Conservation (phyloP, 2,797 vertebrate species). For the Chaetophractus vellerosus region DNA sequence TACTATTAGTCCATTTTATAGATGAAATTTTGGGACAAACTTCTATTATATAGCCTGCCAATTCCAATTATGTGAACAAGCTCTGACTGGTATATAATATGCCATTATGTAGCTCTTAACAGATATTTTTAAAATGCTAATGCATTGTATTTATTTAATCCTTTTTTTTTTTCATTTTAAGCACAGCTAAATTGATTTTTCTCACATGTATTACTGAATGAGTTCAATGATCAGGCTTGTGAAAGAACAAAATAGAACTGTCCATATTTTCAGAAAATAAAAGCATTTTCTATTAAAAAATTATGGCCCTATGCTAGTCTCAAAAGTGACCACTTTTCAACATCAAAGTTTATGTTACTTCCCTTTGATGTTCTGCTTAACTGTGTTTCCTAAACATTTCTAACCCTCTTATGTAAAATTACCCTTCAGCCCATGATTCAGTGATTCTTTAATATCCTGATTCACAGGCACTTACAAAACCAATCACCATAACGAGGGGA, state of each 20-base stretch:
- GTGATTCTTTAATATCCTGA: constrained; percentile 49
- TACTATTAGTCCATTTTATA: neutral
- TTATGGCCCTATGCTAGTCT: neutral
- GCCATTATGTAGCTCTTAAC: neutral
- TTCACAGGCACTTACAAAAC: constrained; percentile 10
- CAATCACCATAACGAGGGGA: neutral
- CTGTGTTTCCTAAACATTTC: constrained; percentile 25
- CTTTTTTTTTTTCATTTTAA: neutral
- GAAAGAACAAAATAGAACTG: neutral
- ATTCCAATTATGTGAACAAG: neutral
- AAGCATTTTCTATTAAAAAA: constrained; percentile 2
- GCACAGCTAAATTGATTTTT: neutral
- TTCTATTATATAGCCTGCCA: neutral
- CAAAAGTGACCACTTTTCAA: neutral
- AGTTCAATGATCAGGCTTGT: neutral
- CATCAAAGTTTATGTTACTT: neutral
- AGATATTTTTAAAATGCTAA: neutral
- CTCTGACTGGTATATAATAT: neutral
- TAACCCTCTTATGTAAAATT: constrained; percentile 30
- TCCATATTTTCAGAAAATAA: neutral
- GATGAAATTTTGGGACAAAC: neutral
- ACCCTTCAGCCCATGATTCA: neutral
- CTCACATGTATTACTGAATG: neutral
- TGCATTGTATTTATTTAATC: neutral
- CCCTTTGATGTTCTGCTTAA: neutral